Percentiles rank a stretch among this genome's conserved stretches.
phyloP scores from a whole-genome alignment of 2,797 vertebrate genomes.

The Labroides dimidiatus region DNA sequence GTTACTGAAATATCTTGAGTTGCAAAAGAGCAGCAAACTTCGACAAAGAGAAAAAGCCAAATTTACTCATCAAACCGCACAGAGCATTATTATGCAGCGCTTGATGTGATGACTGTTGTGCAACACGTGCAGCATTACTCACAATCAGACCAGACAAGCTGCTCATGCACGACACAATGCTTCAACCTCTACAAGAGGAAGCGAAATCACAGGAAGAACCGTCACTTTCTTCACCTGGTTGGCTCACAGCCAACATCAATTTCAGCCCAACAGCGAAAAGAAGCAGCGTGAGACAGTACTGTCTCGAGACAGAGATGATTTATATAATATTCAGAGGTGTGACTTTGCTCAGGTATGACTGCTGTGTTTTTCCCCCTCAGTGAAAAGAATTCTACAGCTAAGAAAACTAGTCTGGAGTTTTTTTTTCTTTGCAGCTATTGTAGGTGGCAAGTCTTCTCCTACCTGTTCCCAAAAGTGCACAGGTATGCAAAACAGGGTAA shows the following conservation, averaged over 20 bases:
- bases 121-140: constrained; percentile 31
- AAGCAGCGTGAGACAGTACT: neutral
- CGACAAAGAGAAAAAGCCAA: neutral
- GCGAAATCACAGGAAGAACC: constrained; percentile 61
- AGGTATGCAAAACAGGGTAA: constrained; percentile 49
- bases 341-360: constrained; percentile 32
- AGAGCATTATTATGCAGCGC: neutral
- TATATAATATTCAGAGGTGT: constrained; percentile 17
- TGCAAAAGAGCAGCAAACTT: too few relatives aligned
- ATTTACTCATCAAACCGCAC: constrained; percentile 12
- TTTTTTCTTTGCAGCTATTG: constrained; percentile 25
- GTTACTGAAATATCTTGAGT: too few relatives aligned
- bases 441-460: constrained; percentile 28
- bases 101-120: constrained; percentile 7
- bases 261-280: constrained; percentile 13
- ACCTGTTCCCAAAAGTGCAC: constrained; percentile 37
- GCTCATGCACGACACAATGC: constrained; percentile 36
- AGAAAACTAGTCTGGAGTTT: constrained; percentile 40
- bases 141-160: constrained; percentile 18
- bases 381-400: constrained; percentile 1
- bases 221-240: constrained; percentile 57
- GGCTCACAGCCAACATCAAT: constrained; percentile 13
- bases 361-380: constrained; percentile 24
- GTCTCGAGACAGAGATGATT: neutral
- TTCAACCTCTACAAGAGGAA: constrained; percentile 53